phyloP scores from a whole-genome alignment of 92 coral and sea anemone species.

The Heliopora coerulea region DNA sequence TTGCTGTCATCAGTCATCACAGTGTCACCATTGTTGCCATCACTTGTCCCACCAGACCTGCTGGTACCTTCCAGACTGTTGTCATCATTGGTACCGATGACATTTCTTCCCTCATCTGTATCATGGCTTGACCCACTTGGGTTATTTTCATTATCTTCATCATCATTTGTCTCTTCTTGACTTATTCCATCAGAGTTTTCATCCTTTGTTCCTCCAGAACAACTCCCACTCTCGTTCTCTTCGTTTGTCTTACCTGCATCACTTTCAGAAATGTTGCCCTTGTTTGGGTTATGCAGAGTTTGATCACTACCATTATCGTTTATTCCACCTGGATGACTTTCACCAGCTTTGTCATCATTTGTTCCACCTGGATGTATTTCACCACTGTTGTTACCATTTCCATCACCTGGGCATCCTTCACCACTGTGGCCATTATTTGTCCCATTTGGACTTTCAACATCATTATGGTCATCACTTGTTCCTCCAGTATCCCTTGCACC shows the following conservation, averaged over 20 bases:
- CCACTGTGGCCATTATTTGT: no score
- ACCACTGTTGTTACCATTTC: background rate
- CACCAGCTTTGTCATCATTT: background rate
- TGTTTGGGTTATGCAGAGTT: no score
- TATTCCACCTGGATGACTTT: no score
- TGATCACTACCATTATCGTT: no score
- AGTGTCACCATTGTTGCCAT: background rate
- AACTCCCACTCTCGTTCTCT: background rate
- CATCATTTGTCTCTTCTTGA: background rate
- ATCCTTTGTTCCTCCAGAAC: background rate
- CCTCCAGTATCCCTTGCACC: no score
- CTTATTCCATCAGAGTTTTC: background rate
- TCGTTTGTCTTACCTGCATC: background rate
- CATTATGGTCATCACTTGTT: no score
- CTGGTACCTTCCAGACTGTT: background rate
- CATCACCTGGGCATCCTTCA: background rate
- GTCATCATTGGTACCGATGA: background rate
- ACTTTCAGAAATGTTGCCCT: no score
- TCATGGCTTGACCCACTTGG: background rate
- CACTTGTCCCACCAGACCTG: background rate
- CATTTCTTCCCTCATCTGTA: background rate
- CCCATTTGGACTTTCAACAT: no score
- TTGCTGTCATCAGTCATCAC: slow-evolving; percentile 33
- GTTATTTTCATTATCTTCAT: background rate
- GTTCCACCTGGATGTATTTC: background rate